Evolutionary conservation across 1,140 invertebrate genomes (phyloP), one percentile per base, ranked within the genome.

Genomic region (Caerostris extrusa): DNA sequence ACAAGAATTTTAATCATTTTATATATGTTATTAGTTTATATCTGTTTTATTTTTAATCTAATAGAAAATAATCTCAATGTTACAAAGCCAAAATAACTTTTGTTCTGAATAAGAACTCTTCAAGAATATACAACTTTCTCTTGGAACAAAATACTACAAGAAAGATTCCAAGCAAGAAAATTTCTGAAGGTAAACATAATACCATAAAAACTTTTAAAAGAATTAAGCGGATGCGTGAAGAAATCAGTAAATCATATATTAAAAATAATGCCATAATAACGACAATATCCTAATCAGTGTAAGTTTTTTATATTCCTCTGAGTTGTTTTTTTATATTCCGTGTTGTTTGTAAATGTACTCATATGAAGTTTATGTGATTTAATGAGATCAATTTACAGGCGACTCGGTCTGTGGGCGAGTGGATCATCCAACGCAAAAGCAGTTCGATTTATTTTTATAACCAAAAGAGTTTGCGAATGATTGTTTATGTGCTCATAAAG

Each of bases 401-500:
- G 53, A 50, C 71, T 77, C 71, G 50, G 19, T 12, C 34, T 77
- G 50, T 77, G 71, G 71, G 71, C 71, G 71, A 77, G 34, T 77
- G 53, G 12, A 53, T 77, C 71, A 77, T 77, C 50, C 71, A 50
- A 77, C 71, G 71, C 71, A 77, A 77, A 77, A 50, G 71, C 14
- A 53, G 71, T 77, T 77, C 34, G 34, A 77, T 77, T 77, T 77
- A 50, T 77, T 77, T 77, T 77, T 77, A 77, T 77, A 50, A 12
- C 34, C 19, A 53, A 10, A 77, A 50, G 19, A 77, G 71, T 53
- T 77, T 50, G 34, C 67, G 71, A 77, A 77, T 34, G 71, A 53
- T 77, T 77, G 50, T 77, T 77, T 77, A 77, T 77, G 71, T 10
- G 34, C 71, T 77, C 71, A 77, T 77, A 77, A 77, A 77, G 71